Evolutionary conservation across 2,888 invertebrate species (phyloP).

Genomic region (Axea sp.): DNA sequence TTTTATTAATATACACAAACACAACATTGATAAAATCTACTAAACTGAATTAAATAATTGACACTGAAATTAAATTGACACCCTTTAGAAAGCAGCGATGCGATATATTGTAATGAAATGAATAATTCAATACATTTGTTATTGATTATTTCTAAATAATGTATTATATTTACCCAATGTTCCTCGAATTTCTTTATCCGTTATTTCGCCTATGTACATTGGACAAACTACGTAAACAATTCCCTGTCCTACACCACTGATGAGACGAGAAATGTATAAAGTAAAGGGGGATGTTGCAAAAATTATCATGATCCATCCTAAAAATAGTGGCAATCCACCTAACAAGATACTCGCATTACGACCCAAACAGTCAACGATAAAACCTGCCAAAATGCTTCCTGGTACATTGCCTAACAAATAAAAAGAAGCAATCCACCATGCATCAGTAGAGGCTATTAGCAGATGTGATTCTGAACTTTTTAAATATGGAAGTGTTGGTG

Average conservation of each 20-base stretch:
- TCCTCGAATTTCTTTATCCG: constrained; percentile 83
- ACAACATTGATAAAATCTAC: too few relatives aligned
- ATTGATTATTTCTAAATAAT: too few relatives aligned
- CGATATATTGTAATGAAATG: too few relatives aligned
- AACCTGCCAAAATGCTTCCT: constrained; percentile 82
- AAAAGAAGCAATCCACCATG: constrained; percentile 81
- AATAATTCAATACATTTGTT: too few relatives aligned
- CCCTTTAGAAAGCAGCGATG: too few relatives aligned
- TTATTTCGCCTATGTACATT: constrained; percentile 84
- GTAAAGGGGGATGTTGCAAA: constrained; percentile 81
- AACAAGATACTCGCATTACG: constrained; percentile 81
- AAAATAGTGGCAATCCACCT: constrained; percentile 81
- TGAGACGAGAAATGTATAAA: constrained; percentile 82
- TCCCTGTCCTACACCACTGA: constrained; percentile 84
- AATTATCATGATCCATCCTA: constrained; percentile 83
- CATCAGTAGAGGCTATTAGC: constrained; percentile 73
- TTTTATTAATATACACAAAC: too few relatives aligned
- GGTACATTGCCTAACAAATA: constrained; percentile 82
- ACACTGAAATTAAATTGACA: too few relatives aligned
- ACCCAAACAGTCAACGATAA: constrained; percentile 82
- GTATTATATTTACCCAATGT: constrained; percentile 66
- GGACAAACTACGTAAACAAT: constrained; percentile 83
- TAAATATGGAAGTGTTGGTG: constrained; percentile 75
- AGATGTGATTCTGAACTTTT: constrained; percentile 73
- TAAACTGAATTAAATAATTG: too few relatives aligned